These are phyloP conservation scores for Agapornis canus DNA, from an alignment of 2,797 vertebrate species.

Conservation along the genomic window DNA sequence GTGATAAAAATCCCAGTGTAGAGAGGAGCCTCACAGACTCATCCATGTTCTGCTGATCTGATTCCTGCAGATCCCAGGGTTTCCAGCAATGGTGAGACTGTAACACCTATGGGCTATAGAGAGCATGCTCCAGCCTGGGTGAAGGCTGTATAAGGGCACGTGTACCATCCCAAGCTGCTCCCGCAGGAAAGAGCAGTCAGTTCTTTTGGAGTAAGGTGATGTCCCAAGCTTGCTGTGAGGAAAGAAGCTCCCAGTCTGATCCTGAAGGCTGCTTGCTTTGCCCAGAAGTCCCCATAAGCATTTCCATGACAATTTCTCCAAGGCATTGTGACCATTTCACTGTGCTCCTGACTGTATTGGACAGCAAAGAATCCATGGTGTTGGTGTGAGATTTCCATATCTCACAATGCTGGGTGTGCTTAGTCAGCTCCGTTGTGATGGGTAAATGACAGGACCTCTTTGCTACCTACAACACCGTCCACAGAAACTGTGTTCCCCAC, in stretches of 20 bases:
- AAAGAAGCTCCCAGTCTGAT: background rate
- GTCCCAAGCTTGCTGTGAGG: rapidly evolving
- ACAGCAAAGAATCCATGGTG: background rate
- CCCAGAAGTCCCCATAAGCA: background rate
- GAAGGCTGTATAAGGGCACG: rapidly evolving
- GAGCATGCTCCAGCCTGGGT: background rate
- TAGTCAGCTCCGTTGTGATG: background rate
- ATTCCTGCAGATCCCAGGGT: background rate
- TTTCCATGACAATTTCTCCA: background rate
- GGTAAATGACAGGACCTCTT: background rate
- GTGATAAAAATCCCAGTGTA: background rate
- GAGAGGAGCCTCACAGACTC: background rate
- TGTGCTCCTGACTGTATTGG: background rate
- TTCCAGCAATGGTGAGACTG: background rate
- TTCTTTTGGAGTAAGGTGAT: background rate
- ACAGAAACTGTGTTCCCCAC: background rate
- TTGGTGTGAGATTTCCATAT: background rate
- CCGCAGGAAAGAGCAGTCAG: background rate
- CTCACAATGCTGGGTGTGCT: rapidly evolving
- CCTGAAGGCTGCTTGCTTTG: background rate
- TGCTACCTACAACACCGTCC: background rate
- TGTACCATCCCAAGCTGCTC: background rate
- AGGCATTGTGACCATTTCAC: background rate
- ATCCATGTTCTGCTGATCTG: background rate
- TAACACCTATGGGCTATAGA: background rate